A percentile compares a stretch with the other conserved stretches of the same genome.
Conservation (phyloP, 2,797 vertebrate species). For the Cephalopachus bancanus region DNA sequence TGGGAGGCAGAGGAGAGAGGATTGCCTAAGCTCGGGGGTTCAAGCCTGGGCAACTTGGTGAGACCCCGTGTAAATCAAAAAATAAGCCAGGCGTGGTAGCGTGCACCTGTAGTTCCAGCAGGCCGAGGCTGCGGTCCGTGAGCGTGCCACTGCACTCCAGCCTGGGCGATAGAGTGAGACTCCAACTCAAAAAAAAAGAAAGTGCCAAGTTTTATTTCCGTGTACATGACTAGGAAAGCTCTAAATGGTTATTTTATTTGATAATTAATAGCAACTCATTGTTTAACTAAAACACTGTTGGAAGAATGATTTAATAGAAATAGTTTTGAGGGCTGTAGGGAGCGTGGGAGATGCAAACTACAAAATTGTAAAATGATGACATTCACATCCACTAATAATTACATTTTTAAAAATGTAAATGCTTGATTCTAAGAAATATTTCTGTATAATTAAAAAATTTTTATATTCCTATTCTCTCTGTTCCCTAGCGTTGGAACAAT, state of each 20-base stretch:
- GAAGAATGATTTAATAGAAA: background rate
- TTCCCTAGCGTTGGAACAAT: background rate
- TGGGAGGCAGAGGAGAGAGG: no score
- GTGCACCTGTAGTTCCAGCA: no score
- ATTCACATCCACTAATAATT: background rate
- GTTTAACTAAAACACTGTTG: slow-evolving; percentile 34
- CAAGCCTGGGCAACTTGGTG: no score
- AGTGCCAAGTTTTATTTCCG: slow-evolving; percentile 58
- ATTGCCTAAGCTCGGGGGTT: no score
- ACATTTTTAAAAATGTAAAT: background rate
- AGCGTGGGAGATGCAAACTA: background rate
- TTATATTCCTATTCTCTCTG: background rate
- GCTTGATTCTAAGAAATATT: background rate
- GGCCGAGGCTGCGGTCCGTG: no score
- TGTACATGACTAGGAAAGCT: slow-evolving; percentile 50
- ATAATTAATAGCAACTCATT: slow-evolving; percentile 67
- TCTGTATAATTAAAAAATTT: background rate
- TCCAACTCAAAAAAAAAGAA: background rate
- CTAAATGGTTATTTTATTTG: slow-evolving; percentile 64
- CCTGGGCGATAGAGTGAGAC: no score
- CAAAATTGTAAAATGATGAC: background rate
- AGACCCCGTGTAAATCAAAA: no score
- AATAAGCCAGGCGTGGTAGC: no score
- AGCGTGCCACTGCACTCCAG: no score
- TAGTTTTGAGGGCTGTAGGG: background rate